These are phyloP conservation scores for Helicorthomorpha holstii DNA, from an alignment of 1,140 invertebrate genomes.

Conservation along the genomic window DNA sequence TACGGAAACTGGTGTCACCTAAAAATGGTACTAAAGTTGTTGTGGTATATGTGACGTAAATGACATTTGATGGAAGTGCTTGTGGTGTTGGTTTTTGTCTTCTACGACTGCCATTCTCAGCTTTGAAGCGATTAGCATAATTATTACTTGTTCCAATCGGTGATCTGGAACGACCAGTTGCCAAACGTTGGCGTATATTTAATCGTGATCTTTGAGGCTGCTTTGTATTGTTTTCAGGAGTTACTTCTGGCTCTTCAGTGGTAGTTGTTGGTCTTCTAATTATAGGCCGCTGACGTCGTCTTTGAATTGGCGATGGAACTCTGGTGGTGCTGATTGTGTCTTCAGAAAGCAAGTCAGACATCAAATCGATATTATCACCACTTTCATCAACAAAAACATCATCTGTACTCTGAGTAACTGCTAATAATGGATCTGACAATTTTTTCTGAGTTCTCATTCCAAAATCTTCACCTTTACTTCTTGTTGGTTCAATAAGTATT, in stretches of 20 bases:
- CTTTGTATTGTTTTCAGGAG: not conserved
- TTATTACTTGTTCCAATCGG: not conserved
- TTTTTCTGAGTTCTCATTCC: too few species aligned
- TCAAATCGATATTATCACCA: too few species aligned
- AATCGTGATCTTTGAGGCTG: not conserved
- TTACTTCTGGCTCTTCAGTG: not conserved
- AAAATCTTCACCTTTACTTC: too few species aligned
- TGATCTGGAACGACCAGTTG: not conserved
- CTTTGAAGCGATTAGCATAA: not conserved
- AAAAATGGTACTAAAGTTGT: conserved; percentile 18
- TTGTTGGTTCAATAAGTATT: too few species aligned
- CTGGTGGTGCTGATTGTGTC: too few species aligned
- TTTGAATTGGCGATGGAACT: not conserved
- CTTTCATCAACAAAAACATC: too few species aligned
- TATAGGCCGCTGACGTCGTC: not conserved
- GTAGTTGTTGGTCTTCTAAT: not conserved
- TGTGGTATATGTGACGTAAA: conserved; percentile 18
- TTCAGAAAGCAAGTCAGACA: too few species aligned
- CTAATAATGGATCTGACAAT: too few species aligned
- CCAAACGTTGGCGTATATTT: not conserved
- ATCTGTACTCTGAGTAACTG: too few species aligned
- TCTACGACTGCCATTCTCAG: not conserved
- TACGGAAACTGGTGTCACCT: conserved; percentile 16
- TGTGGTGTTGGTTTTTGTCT: not conserved
- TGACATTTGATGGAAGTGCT: conserved; percentile 13